Base-by-base conservation (phyloP, 2,113 vertebrate species). In the Misgurnus mizolepis region DNA sequence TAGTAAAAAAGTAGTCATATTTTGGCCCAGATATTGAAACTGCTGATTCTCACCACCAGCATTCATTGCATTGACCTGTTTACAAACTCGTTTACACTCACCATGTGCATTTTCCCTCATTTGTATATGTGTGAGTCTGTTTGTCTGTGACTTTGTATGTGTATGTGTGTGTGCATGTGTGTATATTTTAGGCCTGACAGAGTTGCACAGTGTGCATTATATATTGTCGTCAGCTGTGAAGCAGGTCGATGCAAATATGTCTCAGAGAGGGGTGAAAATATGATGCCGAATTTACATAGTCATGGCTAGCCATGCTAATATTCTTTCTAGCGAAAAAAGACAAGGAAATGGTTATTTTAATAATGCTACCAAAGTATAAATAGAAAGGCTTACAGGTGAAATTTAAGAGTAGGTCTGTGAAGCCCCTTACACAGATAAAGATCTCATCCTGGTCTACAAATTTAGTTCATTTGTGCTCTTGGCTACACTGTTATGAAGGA, bases 201-300 rank as follows among this genome's bases (percentile, higher is more conserved):
- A 49, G 55, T 45, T 76, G 81, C 22, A 76, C 12, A 61, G 47
- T 74, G 27, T 17, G 2, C 1, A 70, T 47, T 66, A 65, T 78
- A 56, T 74, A 49, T 9, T 18, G 47, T 83, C 56, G 68, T 18
- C 15, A 70, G 49, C 34, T 53, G 53, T 58, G 67, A 55, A 73
- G 77, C 85, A 87, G n/a, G 41, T 64, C 34, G 34, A 90, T 90
- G 89, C 87, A 90, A 90, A 90, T 88, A 3, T 7, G 11, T 39
- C 68, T 85, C 82, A 80, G 64, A 80, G 69, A 56, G 43, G 34
- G 8, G 10, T 41, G 53, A 72, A 39, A 7, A 78, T 83, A 81
- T 81, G 50, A 62, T 50, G 8, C 1, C 41, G 27, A 85, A 53
- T 90, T 91, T 92, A 88, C 89, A 88, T 89, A 68, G 27, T 73